phyloP scores from a whole-genome alignment of 2,113 vertebrate species.

The Heliornis fulica region DNA sequence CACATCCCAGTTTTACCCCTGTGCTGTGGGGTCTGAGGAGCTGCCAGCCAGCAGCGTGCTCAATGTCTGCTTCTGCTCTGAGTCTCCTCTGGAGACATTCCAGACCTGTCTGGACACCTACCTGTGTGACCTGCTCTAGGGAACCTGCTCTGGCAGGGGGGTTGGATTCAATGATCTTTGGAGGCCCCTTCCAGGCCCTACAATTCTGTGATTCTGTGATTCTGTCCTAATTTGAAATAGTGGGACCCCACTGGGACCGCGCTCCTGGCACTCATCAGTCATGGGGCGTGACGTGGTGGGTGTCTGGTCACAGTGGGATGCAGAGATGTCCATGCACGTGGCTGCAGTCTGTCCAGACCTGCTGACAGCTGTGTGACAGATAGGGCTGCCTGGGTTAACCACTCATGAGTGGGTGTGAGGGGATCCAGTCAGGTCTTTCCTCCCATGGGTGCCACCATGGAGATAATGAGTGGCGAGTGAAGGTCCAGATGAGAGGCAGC shows the following conservation, averaged over 20 bases:
- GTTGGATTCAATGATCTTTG: too few relatives aligned
- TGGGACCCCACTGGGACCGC: accelerated
- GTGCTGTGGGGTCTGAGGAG: neutral
- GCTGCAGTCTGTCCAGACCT: neutral
- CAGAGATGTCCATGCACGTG: accelerated
- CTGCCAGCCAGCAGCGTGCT: accelerated
- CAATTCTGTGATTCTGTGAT: too few relatives aligned
- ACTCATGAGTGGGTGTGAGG: neutral
- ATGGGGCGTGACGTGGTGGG: accelerated
- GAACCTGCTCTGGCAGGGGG: too few relatives aligned
- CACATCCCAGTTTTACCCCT: neutral
- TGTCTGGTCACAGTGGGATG: neutral
- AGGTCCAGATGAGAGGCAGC: neutral
- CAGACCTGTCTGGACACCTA: too few relatives aligned
- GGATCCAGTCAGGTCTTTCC: neutral
- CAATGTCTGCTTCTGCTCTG: too few relatives aligned
- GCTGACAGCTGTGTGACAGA: accelerated
- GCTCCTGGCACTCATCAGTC: neutral
- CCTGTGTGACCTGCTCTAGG: too few relatives aligned
- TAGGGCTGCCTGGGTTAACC: neutral
- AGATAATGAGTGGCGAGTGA: neutral
- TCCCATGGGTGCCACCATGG: neutral
- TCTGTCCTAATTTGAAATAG: neutral
- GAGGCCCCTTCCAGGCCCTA: too few relatives aligned
- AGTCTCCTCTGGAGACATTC: too few relatives aligned